Conservation (phyloP, 2,888 invertebrate genomes). For the Rotaria sp. region DNA sequence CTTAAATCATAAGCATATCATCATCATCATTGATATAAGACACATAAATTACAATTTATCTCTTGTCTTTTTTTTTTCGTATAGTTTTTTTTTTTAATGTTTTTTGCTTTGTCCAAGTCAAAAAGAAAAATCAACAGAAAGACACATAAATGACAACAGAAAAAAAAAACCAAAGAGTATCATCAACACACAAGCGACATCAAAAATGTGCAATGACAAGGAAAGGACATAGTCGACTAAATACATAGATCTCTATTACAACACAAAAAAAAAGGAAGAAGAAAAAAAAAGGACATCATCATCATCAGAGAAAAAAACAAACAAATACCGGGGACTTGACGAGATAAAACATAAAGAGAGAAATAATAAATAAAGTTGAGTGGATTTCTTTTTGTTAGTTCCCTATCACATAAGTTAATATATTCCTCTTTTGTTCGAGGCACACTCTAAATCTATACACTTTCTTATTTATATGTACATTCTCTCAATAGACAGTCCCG, state of each 20-base stretch:
- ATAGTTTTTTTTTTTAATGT: not conserved
- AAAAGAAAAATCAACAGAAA: not conserved
- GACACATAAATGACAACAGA: not conserved
- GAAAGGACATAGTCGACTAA: not conserved
- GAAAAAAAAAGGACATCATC: not conserved
- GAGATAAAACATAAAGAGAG: not conserved
- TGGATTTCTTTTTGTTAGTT: not conserved
- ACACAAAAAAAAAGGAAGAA: not conserved
- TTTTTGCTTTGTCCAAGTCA: not conserved
- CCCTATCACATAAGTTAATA: not conserved
- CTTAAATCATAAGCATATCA: not conserved
- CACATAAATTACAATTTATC: not conserved
- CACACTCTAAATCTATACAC: not conserved
- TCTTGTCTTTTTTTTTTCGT: not conserved
- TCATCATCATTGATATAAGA: not conserved
- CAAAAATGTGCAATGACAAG: not conserved
- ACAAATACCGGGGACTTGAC: slow-evolving; percentile 7
- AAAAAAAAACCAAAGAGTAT: not conserved
- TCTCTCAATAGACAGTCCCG: not conserved
- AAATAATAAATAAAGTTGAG: not conserved
- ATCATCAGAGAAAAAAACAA: not conserved
- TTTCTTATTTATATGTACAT: not conserved
- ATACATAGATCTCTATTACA: not conserved
- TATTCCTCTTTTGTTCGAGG: not conserved
- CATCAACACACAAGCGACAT: not conserved